Percentiles rank a stretch among this genome's conserved stretches.
Conservation (phyloP, 2,113 vertebrate genomes). For the Choloepus hoffmanni region DNA sequence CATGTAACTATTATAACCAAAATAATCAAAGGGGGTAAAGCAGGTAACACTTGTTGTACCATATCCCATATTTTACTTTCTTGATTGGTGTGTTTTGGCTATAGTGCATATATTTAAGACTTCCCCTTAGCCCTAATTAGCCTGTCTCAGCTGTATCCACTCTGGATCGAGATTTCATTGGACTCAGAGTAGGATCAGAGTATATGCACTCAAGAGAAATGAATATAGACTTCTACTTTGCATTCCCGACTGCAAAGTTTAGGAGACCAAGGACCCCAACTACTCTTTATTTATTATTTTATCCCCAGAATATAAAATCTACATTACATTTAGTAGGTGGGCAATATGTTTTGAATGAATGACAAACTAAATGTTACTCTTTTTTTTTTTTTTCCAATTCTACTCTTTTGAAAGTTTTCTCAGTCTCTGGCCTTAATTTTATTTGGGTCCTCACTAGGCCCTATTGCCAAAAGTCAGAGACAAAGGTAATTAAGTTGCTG, state of each 20-base stretch:
- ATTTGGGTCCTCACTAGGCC: background rate
- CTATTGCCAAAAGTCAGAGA: no score
- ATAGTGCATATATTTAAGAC: background rate
- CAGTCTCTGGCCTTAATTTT: background rate
- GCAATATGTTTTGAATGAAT: background rate
- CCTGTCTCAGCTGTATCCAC: background rate
- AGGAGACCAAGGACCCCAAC: background rate
- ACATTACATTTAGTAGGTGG: background rate
- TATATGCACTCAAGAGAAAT: background rate
- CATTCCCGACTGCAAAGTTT: background rate
- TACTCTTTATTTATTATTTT: conserved; percentile 25
- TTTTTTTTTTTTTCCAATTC: background rate
- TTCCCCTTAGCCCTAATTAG: background rate
- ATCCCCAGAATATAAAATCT: background rate
- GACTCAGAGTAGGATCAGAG: background rate
- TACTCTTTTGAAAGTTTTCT: background rate
- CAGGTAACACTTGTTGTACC: background rate
- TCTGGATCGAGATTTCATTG: background rate
- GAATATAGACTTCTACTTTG: background rate
- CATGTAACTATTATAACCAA: background rate
- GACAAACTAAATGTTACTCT: background rate
- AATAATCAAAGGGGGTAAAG: background rate
- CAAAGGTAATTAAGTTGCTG: no score
- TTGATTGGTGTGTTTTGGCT: background rate
- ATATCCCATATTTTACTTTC: background rate